These are phyloP conservation scores for Falco cherrug DNA, from an alignment of 2,797 vertebrate species.

Conservation along the genomic window DNA sequence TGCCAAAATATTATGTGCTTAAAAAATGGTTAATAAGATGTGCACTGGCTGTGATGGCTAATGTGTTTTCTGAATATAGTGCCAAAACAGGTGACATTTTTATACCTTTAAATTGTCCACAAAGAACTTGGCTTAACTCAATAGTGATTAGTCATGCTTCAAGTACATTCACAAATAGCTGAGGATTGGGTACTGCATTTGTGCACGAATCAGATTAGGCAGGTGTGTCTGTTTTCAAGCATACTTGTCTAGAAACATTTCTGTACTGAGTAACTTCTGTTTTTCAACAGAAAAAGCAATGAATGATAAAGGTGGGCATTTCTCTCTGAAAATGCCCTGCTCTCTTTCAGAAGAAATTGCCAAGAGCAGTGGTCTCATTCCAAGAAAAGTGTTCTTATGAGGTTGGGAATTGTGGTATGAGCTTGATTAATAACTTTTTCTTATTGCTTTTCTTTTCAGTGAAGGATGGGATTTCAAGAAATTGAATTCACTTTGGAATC, in stretches of 20 bases:
- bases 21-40: neutral
- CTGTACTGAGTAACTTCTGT: neutral
- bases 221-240: neutral
- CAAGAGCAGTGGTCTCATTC: neutral
- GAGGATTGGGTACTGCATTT: neutral
- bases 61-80: neutral
- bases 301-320: neutral
- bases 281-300: neutral
- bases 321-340: neutral
- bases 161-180: neutral
- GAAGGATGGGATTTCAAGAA: neutral
- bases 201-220: neutral
- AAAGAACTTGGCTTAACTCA: neutral
- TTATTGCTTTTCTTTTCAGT: slow-evolving; percentile 43
- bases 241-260: neutral
- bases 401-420: neutral
- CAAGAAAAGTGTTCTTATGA: neutral
- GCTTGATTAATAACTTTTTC: neutral
- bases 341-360: neutral
- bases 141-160: neutral
- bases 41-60: neutral
- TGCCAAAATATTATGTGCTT: neutral
- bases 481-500: slow-evolving; percentile 12
- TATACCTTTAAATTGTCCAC: neutral
- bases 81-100: neutral